Conservation (phyloP, 2,113 vertebrate species). For the Menura novaehollandiae region DNA sequence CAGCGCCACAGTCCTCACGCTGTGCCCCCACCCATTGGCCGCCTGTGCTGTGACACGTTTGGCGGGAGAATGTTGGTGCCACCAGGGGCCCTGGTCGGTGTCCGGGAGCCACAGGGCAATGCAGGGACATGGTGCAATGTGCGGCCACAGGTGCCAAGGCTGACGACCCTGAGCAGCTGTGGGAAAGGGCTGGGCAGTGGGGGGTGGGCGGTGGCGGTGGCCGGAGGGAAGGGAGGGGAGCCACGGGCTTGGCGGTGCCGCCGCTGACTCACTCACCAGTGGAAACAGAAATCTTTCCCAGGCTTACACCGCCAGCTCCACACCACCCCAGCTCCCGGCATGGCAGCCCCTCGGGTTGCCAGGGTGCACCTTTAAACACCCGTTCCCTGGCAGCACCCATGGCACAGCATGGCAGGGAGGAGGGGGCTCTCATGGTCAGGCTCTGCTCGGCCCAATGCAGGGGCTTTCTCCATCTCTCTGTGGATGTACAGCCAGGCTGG, state of each 20-base stretch:
- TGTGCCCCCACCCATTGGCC: background rate
- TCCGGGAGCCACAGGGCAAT: rapidly evolving
- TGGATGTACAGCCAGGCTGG: rapidly evolving
- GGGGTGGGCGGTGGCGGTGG: background rate
- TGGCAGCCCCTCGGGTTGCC: rapidly evolving
- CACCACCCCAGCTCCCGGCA: rapidly evolving
- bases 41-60: rapidly evolving
- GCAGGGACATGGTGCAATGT: background rate
- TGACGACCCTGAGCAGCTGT: background rate
- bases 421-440: rapidly evolving
- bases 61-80: rapidly evolving
- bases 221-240: constrained; percentile 42
- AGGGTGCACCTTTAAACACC: background rate
- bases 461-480: background rate
- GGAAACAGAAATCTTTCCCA: constrained; percentile 24
- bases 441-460: background rate
- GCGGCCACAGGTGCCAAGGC: background rate
- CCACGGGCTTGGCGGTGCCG: background rate
- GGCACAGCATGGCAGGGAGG: rapidly evolving
- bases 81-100: rapidly evolving
- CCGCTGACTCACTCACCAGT: background rate
- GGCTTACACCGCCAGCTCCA: background rate
- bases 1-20: rapidly evolving
- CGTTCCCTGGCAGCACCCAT: rapidly evolving
- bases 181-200: background rate